Evolutionary conservation across 2,888 invertebrate species (phyloP), one percentile per base, ranked within the genome.

Genomic region (Gandaritis pyraliata): DNA sequence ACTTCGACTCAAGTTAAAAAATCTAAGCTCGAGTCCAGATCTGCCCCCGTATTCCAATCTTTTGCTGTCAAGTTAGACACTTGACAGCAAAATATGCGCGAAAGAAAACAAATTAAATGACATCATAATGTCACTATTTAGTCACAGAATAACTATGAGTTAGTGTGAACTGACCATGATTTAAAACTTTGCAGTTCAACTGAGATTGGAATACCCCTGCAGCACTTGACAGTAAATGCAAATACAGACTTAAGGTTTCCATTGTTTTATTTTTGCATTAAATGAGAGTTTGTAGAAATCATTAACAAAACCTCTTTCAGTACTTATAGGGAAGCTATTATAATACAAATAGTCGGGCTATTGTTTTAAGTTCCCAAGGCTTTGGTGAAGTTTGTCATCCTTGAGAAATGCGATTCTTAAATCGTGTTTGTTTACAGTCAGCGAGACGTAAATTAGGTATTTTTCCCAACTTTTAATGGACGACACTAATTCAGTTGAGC

Each of bases 341-440:
- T 39, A 39, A 63, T 39, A 75, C 72, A 72, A 75, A 75, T 76
- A 71, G 73, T 75, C 74, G 72, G 66, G 66, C 75, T 71, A 79
- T 86, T 86, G 83, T 86, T 76, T 61, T 70, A 56, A 80, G 68
- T 72, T 75, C 67, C 61, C 61, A 69, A 80, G 75, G 66, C 72
- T 71, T 73, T 71, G 66, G 68, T 53, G 46, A 72, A 78, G 77
- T 72, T 78, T 74, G 75, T 79, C 76, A 81, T 81, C 72, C 75
- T 69, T 67, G 58, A 67, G 69, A 69, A 78, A 82, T 70, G 71
- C 74, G 80, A 82, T 81, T 80, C 48, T 69, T 65, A 67, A 70
- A 71, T 73, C 72, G 67, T 65, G 59, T 72, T 70, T 45, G 50
- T 50, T 49, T 50, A 46, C 13, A 52, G 15, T 29, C 51, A 49